phyloP scores from a whole-genome alignment of 2,113 vertebrate genomes.

The Catagonus wagneri region DNA sequence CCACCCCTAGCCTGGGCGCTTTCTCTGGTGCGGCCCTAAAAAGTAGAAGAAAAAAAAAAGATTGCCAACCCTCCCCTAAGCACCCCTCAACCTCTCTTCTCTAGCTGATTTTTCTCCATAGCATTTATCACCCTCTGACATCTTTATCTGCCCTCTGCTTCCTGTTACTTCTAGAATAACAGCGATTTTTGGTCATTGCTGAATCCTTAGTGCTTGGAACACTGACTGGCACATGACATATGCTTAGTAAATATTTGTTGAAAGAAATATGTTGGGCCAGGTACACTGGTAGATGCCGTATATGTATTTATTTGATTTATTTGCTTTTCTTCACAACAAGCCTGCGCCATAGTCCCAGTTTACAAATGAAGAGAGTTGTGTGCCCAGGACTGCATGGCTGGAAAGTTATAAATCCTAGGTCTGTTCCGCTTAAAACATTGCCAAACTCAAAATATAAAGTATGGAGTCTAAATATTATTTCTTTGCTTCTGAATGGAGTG shows the following conservation, averaged over 20 bases:
- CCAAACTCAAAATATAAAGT: not conserved
- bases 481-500: constrained; percentile 16
- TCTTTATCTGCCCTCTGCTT: not conserved
- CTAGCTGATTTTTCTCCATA: not conserved
- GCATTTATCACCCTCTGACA: constrained; percentile 13
- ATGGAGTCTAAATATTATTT: not conserved
- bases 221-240: constrained; percentile 3
- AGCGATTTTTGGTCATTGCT: constrained; percentile 38
- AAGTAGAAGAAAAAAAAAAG: no score
- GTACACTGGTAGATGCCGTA: constrained; percentile 11
- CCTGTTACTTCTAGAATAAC: not conserved
- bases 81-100: constrained; percentile 2
- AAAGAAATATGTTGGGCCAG: constrained; percentile 37
- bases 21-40: no score
- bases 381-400: not conserved
- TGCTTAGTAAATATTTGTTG: constrained; percentile 42
- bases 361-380: not conserved
- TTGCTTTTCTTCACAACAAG: not conserved
- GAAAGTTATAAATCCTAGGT: constrained; percentile 24
- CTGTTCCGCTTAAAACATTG: not conserved
- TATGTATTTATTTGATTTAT: not conserved
- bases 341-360: constrained; percentile 1
- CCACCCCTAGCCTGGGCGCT: no score
- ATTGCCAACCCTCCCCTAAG: not conserved
- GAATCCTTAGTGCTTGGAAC: not conserved